These are phyloP conservation scores for Illadopsis cleaveri DNA, from an alignment of 2,113 vertebrate species.

Conservation along the genomic window DNA sequence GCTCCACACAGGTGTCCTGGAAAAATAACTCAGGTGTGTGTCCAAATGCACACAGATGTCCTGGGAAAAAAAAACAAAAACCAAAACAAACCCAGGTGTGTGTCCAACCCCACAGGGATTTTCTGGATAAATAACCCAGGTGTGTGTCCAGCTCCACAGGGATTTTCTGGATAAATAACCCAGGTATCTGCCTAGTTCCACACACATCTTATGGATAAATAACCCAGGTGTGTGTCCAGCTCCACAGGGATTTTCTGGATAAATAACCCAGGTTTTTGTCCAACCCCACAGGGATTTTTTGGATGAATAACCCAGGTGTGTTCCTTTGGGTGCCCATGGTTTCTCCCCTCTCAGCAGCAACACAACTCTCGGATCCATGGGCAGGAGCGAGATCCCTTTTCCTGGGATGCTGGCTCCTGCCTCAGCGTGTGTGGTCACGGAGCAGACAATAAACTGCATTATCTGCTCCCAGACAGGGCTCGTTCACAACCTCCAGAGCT, in stretches of 20 bases:
- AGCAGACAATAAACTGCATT: neutral
- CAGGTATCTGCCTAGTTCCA: accelerated
- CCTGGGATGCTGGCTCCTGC: neutral
- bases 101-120: neutral
- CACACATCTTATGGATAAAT: accelerated
- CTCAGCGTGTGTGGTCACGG: neutral
- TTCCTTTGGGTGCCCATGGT: neutral
- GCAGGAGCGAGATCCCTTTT: neutral
- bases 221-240: too few relatives aligned
- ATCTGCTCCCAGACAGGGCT: neutral
- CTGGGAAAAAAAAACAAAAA: too few relatives aligned
- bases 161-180: too few relatives aligned
- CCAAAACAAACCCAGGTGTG: too few relatives aligned
- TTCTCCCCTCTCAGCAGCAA: neutral
- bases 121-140: neutral
- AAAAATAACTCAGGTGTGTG: neutral
- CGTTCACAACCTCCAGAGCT: neutral
- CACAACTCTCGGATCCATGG: neutral
- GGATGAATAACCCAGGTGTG: neutral
- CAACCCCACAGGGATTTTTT: too few relatives aligned
- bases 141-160: neutral
- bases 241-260: neutral
- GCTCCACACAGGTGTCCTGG: neutral
- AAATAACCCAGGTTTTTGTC: neutral
- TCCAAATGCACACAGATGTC: too few relatives aligned